Evolutionary conservation across 2,888 invertebrate genomes (phyloP).

Genomic region (Eupeodes latifasciatus): DNA sequence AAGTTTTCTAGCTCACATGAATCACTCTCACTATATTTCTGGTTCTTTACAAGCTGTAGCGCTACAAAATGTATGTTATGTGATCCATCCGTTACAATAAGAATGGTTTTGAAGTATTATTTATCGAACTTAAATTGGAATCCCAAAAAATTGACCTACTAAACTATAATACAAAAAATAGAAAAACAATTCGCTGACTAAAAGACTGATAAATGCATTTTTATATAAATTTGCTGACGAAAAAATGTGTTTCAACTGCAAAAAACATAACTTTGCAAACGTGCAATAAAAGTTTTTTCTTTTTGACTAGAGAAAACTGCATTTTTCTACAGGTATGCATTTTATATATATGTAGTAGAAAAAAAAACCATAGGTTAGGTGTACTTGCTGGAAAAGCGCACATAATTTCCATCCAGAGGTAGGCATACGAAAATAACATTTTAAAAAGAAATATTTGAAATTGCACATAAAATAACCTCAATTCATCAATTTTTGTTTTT

Average conservation of each 20-base stretch:
- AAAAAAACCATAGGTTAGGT: background rate
- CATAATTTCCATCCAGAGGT: background rate
- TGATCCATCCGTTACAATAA: no score
- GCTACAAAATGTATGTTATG: no score
- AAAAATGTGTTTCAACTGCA: background rate
- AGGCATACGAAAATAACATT: background rate
- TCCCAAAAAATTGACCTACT: no score
- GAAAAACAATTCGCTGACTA: no score
- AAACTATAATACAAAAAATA: no score
- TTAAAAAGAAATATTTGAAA: background rate
- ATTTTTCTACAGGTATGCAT: background rate
- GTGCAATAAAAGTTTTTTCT: background rate
- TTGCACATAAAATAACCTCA: slow-evolving; percentile 16
- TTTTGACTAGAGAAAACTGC: background rate
- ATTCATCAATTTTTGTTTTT: background rate
- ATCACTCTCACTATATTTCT: no score
- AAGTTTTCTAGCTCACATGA: no score
- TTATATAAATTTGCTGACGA: background rate
- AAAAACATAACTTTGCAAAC: background rate
- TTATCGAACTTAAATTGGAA: no score
- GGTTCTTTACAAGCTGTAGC: no score
- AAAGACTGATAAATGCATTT: no score
- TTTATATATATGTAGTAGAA: background rate
- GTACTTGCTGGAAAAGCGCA: background rate
- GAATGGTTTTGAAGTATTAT: no score